These are phyloP conservation scores for Jaculus jaculus DNA, from an alignment of 2,113 vertebrate species.

Conservation along the genomic window DNA sequence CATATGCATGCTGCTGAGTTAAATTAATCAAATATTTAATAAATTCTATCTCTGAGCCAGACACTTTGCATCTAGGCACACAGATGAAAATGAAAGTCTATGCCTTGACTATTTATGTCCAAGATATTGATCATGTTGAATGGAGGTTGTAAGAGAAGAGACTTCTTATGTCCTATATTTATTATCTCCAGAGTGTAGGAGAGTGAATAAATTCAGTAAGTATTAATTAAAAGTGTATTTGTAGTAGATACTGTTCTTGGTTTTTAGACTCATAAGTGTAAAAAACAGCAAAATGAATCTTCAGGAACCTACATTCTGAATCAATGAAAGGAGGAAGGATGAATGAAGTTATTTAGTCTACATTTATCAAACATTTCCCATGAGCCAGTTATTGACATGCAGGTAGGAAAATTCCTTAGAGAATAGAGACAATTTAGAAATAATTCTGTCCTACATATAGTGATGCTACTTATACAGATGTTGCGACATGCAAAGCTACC, in stretches of 20 bases:
- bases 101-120: background rate
- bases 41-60: background rate
- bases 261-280: background rate
- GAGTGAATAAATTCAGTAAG: background rate
- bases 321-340: background rate
- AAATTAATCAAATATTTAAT: slow-evolving; percentile 58
- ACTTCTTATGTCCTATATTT: background rate
- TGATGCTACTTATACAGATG: background rate
- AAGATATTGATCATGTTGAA: background rate
- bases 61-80: background rate
- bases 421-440: slow-evolving; percentile 10
- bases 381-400: background rate
- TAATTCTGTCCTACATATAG: background rate
- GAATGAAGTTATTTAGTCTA: background rate
- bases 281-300: background rate
- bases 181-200: background rate
- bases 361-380: background rate
- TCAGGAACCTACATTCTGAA: background rate
- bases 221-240: background rate
- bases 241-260: background rate
- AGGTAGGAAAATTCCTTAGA: background rate
- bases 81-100: background rate
- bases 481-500: background rate
- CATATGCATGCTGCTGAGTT: background rate
- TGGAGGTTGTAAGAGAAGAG: background rate